phyloP scores from a whole-genome alignment of 2,888 invertebrate species.

The Drosophila nr. fundita region DNA sequence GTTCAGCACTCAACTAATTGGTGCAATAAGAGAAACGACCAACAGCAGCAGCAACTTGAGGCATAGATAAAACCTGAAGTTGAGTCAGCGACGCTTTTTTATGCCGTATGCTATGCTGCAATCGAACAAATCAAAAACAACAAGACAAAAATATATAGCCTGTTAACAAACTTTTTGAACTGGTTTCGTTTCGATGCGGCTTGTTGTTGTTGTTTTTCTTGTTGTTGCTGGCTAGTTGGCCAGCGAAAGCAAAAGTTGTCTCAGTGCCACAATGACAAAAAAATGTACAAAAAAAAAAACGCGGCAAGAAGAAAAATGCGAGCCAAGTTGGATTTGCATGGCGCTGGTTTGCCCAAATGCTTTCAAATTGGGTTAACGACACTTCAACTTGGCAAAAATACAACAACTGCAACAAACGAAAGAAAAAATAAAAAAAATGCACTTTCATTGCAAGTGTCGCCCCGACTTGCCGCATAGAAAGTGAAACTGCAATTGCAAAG shows the following conservation, averaged over 20 bases:
- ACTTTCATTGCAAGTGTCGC: constrained; percentile 78
- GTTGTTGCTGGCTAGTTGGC: constrained; percentile 36
- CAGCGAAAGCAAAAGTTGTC: constrained; percentile 79
- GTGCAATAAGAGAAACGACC: constrained; percentile 51
- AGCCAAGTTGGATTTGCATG: constrained; percentile 69
- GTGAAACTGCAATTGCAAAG: constrained; percentile 71
- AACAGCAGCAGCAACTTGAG: constrained; percentile 14
- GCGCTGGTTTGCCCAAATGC: constrained; percentile 68
- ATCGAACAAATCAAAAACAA: constrained; percentile 46
- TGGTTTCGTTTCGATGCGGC: constrained; percentile 62
- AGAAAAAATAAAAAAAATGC: constrained; percentile 47
- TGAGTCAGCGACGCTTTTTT: constrained; percentile 48
- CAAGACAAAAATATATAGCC: constrained; percentile 19
- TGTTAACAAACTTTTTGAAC: constrained; percentile 71
- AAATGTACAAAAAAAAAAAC: constrained; percentile 20
- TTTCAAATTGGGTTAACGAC: constrained; percentile 82
- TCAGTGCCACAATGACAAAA: constrained; percentile 54
- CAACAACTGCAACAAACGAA: constrained; percentile 2
- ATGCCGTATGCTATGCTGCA: constrained; percentile 59
- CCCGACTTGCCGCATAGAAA: constrained; percentile 59
- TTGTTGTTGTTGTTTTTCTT: constrained; percentile 4
- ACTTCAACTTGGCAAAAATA: constrained; percentile 67
- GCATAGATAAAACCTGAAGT: constrained; percentile 33
- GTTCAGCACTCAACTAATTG: constrained; percentile 54
- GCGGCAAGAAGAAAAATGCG: constrained; percentile 17